These are phyloP conservation scores for Alosa alosa DNA, from an alignment of 2,113 vertebrate species.

Conservation along the genomic window DNA sequence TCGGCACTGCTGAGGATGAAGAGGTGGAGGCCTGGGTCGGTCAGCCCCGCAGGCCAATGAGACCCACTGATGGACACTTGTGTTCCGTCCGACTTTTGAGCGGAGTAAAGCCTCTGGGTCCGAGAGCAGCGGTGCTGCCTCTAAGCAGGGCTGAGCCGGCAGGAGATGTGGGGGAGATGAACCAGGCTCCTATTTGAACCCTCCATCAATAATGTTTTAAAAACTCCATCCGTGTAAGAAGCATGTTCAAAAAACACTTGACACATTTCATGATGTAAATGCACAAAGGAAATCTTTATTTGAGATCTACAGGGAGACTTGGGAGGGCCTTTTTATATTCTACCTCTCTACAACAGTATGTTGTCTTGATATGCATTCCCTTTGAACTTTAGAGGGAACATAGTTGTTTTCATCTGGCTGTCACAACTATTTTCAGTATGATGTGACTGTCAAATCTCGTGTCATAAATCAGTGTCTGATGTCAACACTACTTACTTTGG, in stretches of 20 bases:
- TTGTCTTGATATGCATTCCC: neutral
- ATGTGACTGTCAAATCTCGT: neutral
- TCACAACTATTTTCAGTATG: neutral
- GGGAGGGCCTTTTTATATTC: neutral
- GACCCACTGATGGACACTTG: neutral
- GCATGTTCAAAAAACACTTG: neutral
- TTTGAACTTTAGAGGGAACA: neutral
- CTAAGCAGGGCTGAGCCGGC: neutral
- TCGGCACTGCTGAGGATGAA: neutral
- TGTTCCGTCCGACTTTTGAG: neutral
- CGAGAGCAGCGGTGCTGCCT: neutral
- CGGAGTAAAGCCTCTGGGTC: neutral
- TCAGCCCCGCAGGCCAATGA: neutral
- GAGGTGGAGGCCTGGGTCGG: neutral
- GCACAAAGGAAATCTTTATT: neutral
- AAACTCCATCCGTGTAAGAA: neutral
- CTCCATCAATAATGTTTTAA: neutral
- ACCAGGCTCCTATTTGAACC: neutral
- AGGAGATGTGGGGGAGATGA: neutral
- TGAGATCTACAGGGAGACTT: neutral
- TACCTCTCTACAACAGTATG: neutral
- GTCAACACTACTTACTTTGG: conserved; percentile 1
- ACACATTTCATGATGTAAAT: neutral
- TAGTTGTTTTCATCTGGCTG: neutral
- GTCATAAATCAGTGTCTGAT: neutral